Conservation (phyloP, 2,888 invertebrate species). For the Hydriomena furcata region DNA sequence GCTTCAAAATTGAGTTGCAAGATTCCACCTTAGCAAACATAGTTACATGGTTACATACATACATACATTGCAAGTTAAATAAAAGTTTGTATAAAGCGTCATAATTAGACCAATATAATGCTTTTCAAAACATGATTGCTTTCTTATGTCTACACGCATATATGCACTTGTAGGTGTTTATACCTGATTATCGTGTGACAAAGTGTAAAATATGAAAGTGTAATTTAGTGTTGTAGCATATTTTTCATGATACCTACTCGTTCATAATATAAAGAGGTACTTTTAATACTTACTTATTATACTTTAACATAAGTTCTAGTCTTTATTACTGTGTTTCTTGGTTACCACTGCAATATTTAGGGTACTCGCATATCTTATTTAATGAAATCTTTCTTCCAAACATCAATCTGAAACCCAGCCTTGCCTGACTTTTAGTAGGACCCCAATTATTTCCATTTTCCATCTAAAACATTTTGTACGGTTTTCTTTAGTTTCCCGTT, state of each 20-base stretch:
- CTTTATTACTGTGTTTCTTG: no score
- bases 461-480: conserved; percentile 14
- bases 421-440: not conserved
- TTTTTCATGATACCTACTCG: not conserved
- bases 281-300: no score
- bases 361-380: not conserved
- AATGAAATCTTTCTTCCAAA: conserved; percentile 14
- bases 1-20: no score
- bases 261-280: not conserved
- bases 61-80: no score
- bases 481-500: conserved; percentile 22
- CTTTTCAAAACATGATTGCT: not conserved
- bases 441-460: conserved; percentile 11
- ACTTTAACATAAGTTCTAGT: no score
- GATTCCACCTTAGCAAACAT: no score
- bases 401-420: conserved; percentile 2
- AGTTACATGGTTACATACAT: no score
- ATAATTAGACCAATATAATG: not conserved
- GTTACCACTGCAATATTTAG: no score
- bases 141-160: not conserved
- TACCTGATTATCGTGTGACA: not conserved
- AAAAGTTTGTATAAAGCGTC: no score
- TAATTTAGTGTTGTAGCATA: not conserved
- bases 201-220: not conserved
- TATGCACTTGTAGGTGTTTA: not conserved